Evolutionary conservation across 2,113 vertebrate genomes (phyloP), one percentile per base, ranked within the genome.

Genomic region (Ondatra zibethicus): DNA sequence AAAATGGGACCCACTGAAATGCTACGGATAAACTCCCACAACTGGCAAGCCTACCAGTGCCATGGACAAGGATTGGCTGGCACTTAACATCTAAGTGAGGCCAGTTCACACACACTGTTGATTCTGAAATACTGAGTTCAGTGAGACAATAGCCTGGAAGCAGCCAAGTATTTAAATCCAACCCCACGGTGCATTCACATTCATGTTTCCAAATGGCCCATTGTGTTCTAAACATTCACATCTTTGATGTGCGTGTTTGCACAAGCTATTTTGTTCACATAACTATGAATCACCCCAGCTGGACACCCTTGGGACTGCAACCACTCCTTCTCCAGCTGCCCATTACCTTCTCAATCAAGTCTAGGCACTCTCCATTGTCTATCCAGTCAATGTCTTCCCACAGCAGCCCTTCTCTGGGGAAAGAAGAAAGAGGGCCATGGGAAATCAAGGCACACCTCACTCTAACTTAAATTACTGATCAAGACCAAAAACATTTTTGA

Each of bases 361-460:
- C 99, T 96, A 99, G 97, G 97, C 99, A 99, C 96, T 99, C 99
- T 72, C 99, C 99, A 80, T 99, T 99, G 98, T 99, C 99, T 98
- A 99, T 99, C 99, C 99, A 99, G 98, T 99, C 98, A 91, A 99
- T 99, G 97, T 99, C 99, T 91, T 99, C 99, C 99, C 99, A 99
- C 36, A 99, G 98, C 42, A 99, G 98, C 17, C 99, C 99, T 97
- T 99, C 99, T 97, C 99, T 99, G 98, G 36, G 33, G 91, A 77
- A 97, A 91, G 31, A 88, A 12, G 78, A 50, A 50, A 88, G 66
- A 0, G 8, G 31, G 36, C 4, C 39, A 52, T 80, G 92, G 94
- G 78, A 73, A 85, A 68, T 95, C 14, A 92, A 58, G 75, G 58
- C 0, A 31, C 27, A 25, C 11, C 1, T 87, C 31, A 89, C 42